Conservation (phyloP, 2,113 vertebrate species). For the Hippocampus comes region DNA sequence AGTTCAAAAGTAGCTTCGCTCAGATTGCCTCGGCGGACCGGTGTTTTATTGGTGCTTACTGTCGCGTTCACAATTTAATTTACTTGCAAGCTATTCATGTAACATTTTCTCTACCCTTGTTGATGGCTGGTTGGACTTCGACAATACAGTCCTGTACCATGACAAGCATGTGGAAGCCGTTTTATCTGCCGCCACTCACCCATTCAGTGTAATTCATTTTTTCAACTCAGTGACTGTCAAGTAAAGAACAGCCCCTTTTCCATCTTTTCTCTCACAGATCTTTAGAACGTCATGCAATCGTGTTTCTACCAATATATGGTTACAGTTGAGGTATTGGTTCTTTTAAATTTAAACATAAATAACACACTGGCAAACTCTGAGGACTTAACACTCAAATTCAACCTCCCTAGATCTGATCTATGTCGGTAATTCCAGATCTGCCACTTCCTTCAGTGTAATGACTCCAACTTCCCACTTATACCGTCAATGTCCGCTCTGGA, state of each 20-base stretch:
- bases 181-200: constrained; percentile 50
- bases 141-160: neutral
- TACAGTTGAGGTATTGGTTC: neutral
- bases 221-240: neutral
- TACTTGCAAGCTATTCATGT: constrained; percentile 5
- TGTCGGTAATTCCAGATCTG: neutral
- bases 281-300: neutral
- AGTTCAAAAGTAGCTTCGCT: constrained; percentile 32
- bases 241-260: constrained; percentile 9
- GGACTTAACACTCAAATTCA: neutral
- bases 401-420: neutral
- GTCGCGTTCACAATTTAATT: neutral
- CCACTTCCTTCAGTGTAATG: neutral
- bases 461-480: neutral
- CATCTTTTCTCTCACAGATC: neutral
- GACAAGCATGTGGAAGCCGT: neutral
- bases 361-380: neutral
- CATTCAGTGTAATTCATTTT: constrained; percentile 22
- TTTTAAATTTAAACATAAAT: neutral
- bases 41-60: neutral
- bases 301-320: neutral
- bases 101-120: constrained; percentile 1
- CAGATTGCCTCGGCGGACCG: constrained; percentile 18
- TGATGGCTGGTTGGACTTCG: constrained; percentile 7
- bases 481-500: neutral